Conservation (phyloP, 2,797 vertebrate species). For the Tarsius wallacei region DNA sequence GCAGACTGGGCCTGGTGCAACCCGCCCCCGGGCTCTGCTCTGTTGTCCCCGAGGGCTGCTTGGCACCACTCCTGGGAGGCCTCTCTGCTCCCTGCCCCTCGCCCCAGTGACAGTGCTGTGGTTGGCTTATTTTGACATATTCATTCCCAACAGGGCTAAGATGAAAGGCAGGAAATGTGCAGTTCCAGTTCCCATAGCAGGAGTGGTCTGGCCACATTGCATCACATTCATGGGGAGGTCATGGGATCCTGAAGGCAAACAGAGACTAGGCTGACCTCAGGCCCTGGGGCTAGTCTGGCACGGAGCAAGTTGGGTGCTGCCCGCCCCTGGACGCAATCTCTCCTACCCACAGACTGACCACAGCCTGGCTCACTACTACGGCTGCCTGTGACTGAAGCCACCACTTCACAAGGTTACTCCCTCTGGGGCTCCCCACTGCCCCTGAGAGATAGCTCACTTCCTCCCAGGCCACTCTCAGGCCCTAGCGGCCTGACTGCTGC, state of each 20-base stretch:
- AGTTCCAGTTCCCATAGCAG: slow-evolving; percentile 68
- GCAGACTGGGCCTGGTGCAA: neutral
- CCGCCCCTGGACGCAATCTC: neutral
- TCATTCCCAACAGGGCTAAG: neutral
- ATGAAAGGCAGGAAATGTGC: slow-evolving; percentile 82
- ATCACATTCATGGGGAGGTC: neutral
- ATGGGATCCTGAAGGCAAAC: slow-evolving; percentile 21
- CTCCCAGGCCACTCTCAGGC: neutral
- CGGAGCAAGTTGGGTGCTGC: accelerated
- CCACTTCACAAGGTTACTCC: neutral
- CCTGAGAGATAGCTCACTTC: neutral
- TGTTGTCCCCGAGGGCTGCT: neutral
- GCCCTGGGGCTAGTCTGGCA: neutral
- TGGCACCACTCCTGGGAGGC: neutral
- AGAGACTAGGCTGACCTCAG: neutral
- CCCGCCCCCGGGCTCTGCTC: neutral
- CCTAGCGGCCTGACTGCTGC: neutral
- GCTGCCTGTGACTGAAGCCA: neutral
- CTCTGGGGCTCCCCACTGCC: neutral
- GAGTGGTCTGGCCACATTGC: neutral
- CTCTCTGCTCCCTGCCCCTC: neutral
- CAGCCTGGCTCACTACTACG: neutral
- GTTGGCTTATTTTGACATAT: slow-evolving; percentile 63
- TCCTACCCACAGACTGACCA: neutral
- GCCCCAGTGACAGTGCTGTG: neutral